A percentile compares a stretch with the other conserved stretches of the same genome.
Evolutionary conservation across 2,113 vertebrate genomes (phyloP).

Genomic region (Ancistrus triradiatus): DNA sequence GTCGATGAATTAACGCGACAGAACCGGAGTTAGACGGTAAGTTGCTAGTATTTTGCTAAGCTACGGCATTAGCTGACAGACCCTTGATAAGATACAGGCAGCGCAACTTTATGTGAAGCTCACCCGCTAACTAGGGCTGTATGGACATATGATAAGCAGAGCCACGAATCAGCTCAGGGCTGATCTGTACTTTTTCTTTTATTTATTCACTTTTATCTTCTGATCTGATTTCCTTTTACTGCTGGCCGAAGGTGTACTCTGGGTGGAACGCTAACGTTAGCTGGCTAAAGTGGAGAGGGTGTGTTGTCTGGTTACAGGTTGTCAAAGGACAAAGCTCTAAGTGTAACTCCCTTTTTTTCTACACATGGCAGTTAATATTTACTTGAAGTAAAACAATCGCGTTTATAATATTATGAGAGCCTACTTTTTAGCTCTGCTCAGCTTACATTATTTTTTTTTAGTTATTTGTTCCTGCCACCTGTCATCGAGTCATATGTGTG

Average conservation of each 20-base stretch:
- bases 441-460: no score
- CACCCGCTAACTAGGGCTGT: neutral
- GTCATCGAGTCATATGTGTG: no score
- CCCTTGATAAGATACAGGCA: neutral
- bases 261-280: neutral
- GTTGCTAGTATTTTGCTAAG: conserved; percentile 20
- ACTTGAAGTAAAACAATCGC: no score
- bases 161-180: neutral
- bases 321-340: neutral
- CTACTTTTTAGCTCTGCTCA: no score
- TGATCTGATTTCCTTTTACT: neutral
- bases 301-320: conserved; percentile 9
- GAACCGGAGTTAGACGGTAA: conserved; percentile 24
- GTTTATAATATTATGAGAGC: no score
- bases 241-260: neutral
- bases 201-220: neutral
- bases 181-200: neutral
- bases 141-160: neutral
- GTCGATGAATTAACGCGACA: conserved; percentile 7
- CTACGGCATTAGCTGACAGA: conserved; percentile 2
- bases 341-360: no score
- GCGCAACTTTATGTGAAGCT: neutral
- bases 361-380: no score
- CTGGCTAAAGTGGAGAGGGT: conserved; percentile 16
- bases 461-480: no score